A percentile compares a stretch with the other conserved stretches of the same genome.
These are phyloP conservation scores for Drosophila arawakana DNA, from an alignment of 1,140 invertebrate species.

Conservation along the genomic window DNA sequence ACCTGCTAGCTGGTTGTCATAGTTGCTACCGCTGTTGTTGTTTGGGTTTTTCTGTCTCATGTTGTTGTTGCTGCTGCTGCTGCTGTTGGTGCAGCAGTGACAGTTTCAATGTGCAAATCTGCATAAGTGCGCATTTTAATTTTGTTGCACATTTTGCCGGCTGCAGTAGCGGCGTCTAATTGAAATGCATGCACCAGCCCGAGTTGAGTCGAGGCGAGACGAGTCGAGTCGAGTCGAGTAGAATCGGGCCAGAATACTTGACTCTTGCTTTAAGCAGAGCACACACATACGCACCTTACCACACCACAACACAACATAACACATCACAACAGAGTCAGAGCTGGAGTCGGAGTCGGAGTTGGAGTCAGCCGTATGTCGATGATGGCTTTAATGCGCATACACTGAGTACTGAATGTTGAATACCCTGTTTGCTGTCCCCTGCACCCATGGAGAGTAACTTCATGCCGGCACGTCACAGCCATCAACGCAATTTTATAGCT, in stretches of 20 bases:
- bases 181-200: constrained; percentile 67
- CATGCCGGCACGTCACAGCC: constrained; percentile 52
- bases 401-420: not conserved
- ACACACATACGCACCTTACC: not conserved
- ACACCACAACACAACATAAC: too few species aligned
- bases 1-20: constrained; percentile 33
- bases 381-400: constrained; percentile 56
- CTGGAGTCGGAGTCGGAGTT: too few species aligned
- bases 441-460: constrained; percentile 24
- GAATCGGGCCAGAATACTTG: constrained; percentile 39
- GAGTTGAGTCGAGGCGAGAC: not conserved
- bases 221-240: too few species aligned
- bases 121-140: constrained; percentile 83
- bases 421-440: not conserved
- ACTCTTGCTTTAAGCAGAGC: constrained; percentile 62
- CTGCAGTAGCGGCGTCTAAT: constrained; percentile 72
- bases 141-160: constrained; percentile 83
- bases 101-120: constrained; percentile 83
- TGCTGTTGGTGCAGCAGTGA: constrained; percentile 59
- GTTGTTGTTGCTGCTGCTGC: not conserved
- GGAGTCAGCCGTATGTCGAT: constrained; percentile 15
- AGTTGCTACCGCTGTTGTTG: constrained; percentile 24
- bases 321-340: too few species aligned
- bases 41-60: not conserved
- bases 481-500: constrained; percentile 70